Conservation (phyloP, 2,113 vertebrate species). For the Colinus virginianus region DNA sequence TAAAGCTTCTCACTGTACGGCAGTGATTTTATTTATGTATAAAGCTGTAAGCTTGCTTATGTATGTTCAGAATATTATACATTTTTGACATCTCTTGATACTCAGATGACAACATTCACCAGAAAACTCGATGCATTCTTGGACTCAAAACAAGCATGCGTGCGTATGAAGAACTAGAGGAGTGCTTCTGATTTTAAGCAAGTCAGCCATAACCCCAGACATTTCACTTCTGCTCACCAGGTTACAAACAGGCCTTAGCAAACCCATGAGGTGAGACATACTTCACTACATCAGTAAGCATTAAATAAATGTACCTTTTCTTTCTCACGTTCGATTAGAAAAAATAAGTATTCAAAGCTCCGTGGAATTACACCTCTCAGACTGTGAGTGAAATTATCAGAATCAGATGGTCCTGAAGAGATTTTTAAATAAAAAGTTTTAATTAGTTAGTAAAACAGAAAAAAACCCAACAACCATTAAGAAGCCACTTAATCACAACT, state of each 20-base stretch:
- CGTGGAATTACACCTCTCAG: constrained; percentile 94
- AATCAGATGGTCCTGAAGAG: constrained; percentile 90
- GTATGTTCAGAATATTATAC: neutral
- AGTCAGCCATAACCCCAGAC: neutral
- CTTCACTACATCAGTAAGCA: neutral
- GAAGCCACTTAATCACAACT: neutral
- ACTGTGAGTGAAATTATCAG: constrained; percentile 93
- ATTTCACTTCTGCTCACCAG: fast-evolving
- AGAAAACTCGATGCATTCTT: neutral
- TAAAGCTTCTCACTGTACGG: neutral
- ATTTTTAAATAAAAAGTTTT: neutral
- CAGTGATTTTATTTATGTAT: neutral
- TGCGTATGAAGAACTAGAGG: neutral
- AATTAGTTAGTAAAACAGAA: neutral
- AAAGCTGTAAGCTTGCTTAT: neutral
- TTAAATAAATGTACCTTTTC: constrained; percentile 83
- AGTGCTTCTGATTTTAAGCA: neutral
- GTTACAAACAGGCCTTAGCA: neutral
- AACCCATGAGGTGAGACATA: neutral
- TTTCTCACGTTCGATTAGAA: constrained; percentile 93
- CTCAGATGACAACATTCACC: neutral
- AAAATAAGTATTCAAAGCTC: constrained; percentile 97
- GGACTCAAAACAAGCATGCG: neutral
- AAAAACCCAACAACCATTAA: neutral
- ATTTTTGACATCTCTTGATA: neutral